Conservation (phyloP, 1,140 invertebrate species). For the Drosophila pectinifera region DNA sequence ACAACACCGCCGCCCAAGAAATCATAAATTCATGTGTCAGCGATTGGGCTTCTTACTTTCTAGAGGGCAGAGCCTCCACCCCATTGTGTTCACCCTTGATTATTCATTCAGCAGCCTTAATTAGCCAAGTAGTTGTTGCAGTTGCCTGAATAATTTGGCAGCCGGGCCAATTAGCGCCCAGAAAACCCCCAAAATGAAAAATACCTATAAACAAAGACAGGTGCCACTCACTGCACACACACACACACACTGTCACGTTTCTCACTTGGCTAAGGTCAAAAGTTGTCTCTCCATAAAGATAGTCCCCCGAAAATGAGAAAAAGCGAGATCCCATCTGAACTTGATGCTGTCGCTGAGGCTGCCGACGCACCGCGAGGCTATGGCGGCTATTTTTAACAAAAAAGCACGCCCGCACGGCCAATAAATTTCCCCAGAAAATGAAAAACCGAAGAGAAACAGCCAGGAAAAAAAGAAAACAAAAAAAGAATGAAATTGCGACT, state of each 20-base stretch:
- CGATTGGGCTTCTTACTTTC: slow-evolving; percentile 25
- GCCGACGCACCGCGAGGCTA: slow-evolving; percentile 51
- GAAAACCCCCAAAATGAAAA: slow-evolving; percentile 14
- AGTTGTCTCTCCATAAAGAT: slow-evolving; percentile 48
- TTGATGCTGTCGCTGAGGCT: slow-evolving; percentile 72
- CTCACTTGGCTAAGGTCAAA: slow-evolving; percentile 80
- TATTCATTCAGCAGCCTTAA: slow-evolving; percentile 62
- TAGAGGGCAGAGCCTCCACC: not conserved
- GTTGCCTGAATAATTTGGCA: slow-evolving; percentile 67
- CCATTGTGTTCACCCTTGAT: slow-evolving; percentile 18
- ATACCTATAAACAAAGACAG: slow-evolving; percentile 30
- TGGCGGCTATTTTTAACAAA: slow-evolving; percentile 52
- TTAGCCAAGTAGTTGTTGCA: slow-evolving; percentile 66
- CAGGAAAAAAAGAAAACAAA: slow-evolving; percentile 7
- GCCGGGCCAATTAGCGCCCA: slow-evolving; percentile 47
- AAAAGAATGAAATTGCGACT: not conserved
- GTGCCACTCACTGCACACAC: slow-evolving; percentile 19
- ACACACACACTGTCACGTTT: slow-evolving; percentile 61
- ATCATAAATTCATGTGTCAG: slow-evolving; percentile 61
- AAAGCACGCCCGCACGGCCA: slow-evolving; percentile 58
- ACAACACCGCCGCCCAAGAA: slow-evolving; percentile 45
- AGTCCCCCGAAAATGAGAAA: slow-evolving; percentile 12
- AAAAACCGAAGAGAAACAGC: slow-evolving; percentile 17
- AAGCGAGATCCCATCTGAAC: slow-evolving; percentile 56
- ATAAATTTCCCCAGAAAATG: slow-evolving; percentile 48